Base-by-base conservation (phyloP, 2,797 vertebrate species). In the Thalassophryne amazonica region DNA sequence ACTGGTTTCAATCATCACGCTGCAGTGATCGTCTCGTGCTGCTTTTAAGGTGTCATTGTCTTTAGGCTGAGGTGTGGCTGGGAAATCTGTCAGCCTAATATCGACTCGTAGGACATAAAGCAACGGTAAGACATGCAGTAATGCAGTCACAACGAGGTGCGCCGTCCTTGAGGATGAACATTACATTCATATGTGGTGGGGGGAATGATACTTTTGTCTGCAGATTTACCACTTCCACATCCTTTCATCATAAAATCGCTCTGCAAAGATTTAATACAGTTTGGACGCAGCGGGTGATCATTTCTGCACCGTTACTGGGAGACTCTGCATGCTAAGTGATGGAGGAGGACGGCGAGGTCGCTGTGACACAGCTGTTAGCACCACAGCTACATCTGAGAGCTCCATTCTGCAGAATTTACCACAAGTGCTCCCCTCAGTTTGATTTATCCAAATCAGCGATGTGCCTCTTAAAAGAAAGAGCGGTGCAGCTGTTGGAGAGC, bases 381-480 rank as follows among this genome's bases (percentile, higher is more conserved):
- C 6, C 2, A 31, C 55, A 56, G 41, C 55, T 9, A 33, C 34
- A 51, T 47, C 17, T 43, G 37, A 55, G 28, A 54, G 50, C 38
- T 21, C 19, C 14, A 27, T 43, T 57, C 47, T 41, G 38, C 36
- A 62, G 29, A 52, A 56, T 50, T 40, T 34, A 54, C 39, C 61
- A 56, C 28, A 59, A 76, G 56, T 52, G 64, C 50, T 56, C 42
- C n/a, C 58, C 46, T 59, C 39, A 15, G 2, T 65, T 18, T 56
- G 56, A 60, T 70, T 64, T 2, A 65, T 71, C 62, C 38, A 65
- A 65, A 73, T 73, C n/a, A 39, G 34, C 9, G 0, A 23, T 0
- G 20, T 14, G 2, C 18, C 24, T 46, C 33, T 40, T 23, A 7
- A 46, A 35, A 55, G 28, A 34, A 6, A 2, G 21, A 22, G 38